A percentile compares a stretch with the other conserved stretches of the same genome.
Conservation (phyloP, 2,113 vertebrate species). For the Scomber colias region DNA sequence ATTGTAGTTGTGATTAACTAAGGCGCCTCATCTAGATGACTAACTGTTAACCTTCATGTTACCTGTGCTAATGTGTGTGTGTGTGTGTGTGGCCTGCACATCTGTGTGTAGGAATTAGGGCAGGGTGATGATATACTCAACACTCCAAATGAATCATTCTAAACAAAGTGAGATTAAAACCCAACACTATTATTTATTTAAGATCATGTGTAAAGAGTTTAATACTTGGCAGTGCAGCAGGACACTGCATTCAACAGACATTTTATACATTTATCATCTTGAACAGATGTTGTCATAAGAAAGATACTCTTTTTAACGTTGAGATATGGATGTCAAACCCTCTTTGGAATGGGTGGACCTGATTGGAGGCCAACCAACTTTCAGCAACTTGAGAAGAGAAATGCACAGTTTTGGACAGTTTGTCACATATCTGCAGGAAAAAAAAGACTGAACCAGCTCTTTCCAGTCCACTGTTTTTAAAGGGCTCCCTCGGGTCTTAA, state of each 20-base stretch:
- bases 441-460: constrained; percentile 1
- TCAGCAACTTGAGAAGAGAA: background rate
- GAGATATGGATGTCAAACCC: no score
- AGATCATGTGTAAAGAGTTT: no score
- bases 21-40: constrained; percentile 8
- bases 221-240: no score
- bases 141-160: no score
- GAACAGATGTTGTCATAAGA: no score
- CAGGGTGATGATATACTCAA: no score
- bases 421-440: constrained; percentile 14
- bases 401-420: constrained; percentile 12
- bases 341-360: background rate
- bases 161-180: no score
- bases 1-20: constrained; percentile 15
- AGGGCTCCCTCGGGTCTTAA: background rate
- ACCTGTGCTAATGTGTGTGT: background rate
- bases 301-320: no score
- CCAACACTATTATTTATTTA: no score
- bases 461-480: background rate
- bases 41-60: background rate
- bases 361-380: background rate
- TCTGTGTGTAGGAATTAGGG: background rate
- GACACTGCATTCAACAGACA: no score
- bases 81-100: background rate
- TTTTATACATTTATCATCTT: no score